Base-by-base conservation (phyloP, 1,140 invertebrate species). In the Mycetomoellerius zeteki region DNA sequence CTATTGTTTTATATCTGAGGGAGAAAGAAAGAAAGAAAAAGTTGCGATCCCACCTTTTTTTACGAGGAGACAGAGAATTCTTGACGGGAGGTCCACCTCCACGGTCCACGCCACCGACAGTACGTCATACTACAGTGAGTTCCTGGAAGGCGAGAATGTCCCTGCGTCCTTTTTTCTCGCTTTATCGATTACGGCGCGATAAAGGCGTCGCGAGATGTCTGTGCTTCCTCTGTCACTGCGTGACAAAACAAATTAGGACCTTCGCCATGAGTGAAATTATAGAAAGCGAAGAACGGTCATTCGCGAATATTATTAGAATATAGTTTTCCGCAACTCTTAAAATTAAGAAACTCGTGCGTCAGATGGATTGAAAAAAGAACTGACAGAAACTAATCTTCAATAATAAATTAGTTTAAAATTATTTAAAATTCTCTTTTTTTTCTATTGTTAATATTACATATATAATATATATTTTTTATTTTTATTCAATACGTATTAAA, bases 151-250 rank as follows among this genome's bases (percentile, higher is more conserved):
- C 64, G 64, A 86, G 86, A 84, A 69, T 62, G 58, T 88, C 47
- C 37, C 30, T 67, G 62, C 37, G 69, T 33, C 60, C 27, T 86
- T 62, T 87, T 78, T 82, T 54, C 52, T 86, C 69, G 21, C 43
- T 91, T 86, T 89, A 88, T 84, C 64, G 88, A 91, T 88, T 73
- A 90, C 50, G 58, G 47, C 43, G 72, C 64, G 86, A 91, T 89
- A 90, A 88, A 88, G 72, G 67, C 77, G 78, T 54, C 37, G 47
- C 71, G 52, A 81, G 64, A 86, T 81, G 37, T 67, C 78, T 54
- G n/a, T 54, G n/a, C 60, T 64, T 62, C 8, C 21, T 50, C 54
- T 72, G 65, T 62, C 73, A 52, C 56, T 71, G 33, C 64, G 56
- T 30, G 58, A 85, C 76, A 56, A 85, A 87, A 86, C 47, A 86